Conservation (phyloP, 2,888 invertebrate genomes). For the Hipparchia sbordonii region DNA sequence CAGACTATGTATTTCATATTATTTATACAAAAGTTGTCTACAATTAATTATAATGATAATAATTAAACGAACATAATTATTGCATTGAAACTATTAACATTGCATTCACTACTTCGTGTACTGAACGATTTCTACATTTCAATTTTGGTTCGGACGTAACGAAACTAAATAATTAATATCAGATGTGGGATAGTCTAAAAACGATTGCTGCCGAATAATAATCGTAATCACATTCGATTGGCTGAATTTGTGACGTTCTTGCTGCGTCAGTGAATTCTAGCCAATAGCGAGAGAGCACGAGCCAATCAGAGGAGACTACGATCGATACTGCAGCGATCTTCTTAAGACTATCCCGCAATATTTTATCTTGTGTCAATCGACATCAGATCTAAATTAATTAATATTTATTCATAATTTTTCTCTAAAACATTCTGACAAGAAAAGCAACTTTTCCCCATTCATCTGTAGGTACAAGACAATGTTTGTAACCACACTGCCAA, state of each 20-base stretch:
- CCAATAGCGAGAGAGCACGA: too few species aligned
- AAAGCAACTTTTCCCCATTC: background rate
- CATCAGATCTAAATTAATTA: conserved; percentile 15
- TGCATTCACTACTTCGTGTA: background rate
- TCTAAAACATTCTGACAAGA: conserved; percentile 10
- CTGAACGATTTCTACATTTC: conserved; percentile 1
- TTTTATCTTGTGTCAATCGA: background rate
- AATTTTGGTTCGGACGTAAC: background rate
- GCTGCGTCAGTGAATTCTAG: too few species aligned
- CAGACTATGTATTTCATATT: background rate
- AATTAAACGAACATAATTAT: conserved; percentile 6
- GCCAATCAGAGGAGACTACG: too few species aligned
- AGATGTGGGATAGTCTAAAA: background rate
- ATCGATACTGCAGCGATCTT: too few species aligned
- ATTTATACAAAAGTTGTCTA: conserved; percentile 6
- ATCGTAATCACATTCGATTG: too few species aligned
- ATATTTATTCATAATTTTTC: conserved; percentile 11
- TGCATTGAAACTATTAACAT: conserved; percentile 4
- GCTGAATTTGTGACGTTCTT: too few species aligned
- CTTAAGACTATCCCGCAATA: background rate
- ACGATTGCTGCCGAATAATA: too few species aligned
- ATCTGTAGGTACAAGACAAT: background rate
- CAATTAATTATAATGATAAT: conserved; percentile 1
- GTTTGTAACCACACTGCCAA: background rate
- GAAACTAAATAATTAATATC: background rate